Conservation (phyloP, 2,888 invertebrate genomes). For the Leucophenga montana region DNA sequence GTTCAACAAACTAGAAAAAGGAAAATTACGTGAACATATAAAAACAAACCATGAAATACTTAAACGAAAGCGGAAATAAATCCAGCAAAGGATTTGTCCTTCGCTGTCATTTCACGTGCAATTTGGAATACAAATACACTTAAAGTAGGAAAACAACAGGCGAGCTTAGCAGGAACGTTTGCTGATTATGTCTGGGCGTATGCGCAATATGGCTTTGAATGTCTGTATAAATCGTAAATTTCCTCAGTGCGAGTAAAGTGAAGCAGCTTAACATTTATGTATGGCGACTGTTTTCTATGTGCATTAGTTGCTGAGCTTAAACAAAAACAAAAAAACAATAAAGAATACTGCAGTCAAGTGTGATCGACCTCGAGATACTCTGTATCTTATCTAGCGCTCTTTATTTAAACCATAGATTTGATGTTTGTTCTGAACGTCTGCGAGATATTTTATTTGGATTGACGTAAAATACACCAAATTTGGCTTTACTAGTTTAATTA, state of each 20-base stretch:
- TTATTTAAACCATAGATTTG: too few species aligned
- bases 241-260: neutral
- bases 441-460: too few species aligned
- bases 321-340: neutral
- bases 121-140: too few species aligned
- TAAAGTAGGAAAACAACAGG: too few species aligned
- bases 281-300: neutral
- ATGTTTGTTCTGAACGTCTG: too few species aligned
- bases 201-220: neutral
- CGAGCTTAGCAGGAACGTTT: neutral
- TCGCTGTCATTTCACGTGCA: neutral
- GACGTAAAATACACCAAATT: too few species aligned
- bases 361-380: too few species aligned
- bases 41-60: slow-evolving; percentile 38
- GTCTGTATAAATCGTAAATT: neutral
- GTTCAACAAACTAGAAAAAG: slow-evolving; percentile 31
- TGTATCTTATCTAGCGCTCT: too few species aligned
- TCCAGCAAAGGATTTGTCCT: slow-evolving; percentile 61
- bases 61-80: slow-evolving; percentile 60
- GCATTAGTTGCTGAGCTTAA: slow-evolving; percentile 39
- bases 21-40: neutral
- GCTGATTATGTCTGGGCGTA: neutral
- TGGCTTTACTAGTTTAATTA: too few species aligned
- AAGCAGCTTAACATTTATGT: slow-evolving; percentile 13
- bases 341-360: too few species aligned